Evolutionary conservation across 35 echinoderm and acorn worm species (phyloP).

Genomic region (Acanthaster planci): DNA sequence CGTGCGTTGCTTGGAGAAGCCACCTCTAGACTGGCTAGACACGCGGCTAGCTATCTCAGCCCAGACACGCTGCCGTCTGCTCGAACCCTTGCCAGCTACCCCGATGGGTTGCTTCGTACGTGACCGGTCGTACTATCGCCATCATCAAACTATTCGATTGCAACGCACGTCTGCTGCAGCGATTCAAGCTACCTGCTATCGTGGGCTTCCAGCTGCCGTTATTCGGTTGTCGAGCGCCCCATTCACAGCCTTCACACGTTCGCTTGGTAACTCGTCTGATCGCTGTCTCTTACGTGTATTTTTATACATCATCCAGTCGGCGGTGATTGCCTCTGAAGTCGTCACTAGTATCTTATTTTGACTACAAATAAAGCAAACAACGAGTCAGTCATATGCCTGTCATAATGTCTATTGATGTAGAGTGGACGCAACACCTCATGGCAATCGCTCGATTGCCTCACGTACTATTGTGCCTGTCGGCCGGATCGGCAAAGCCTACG

Average conservation of each 20-base stretch:
- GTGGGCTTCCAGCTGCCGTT: not conserved
- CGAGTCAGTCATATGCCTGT: not conserved
- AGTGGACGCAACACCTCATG: not conserved
- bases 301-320: not conserved
- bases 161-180: not conserved
- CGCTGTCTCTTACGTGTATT: not conserved
- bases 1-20: slow-evolving; percentile 12
- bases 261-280: not conserved
- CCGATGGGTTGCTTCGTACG: slow-evolving; percentile 3
- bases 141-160: slow-evolving; percentile 11
- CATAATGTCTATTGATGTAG: slow-evolving; percentile 22
- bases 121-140: slow-evolving; percentile 22
- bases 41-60: slow-evolving; percentile 6
- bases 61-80: slow-evolving; percentile 19
- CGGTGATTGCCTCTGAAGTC: slow-evolving; percentile 9
- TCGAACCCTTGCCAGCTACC: not conserved
- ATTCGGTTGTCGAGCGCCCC: not conserved
- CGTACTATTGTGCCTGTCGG: not conserved
- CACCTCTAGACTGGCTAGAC: slow-evolving; percentile 9
- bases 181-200: not conserved
- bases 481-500: not conserved
- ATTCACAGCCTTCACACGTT: slow-evolving; percentile 8
- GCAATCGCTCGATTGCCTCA: slow-evolving; percentile 2
- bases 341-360: slow-evolving; percentile 24
- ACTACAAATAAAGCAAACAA: slow-evolving; percentile 31